Conservation (phyloP, 2,113 vertebrate species). For the Psilopogon haemacephalus region DNA sequence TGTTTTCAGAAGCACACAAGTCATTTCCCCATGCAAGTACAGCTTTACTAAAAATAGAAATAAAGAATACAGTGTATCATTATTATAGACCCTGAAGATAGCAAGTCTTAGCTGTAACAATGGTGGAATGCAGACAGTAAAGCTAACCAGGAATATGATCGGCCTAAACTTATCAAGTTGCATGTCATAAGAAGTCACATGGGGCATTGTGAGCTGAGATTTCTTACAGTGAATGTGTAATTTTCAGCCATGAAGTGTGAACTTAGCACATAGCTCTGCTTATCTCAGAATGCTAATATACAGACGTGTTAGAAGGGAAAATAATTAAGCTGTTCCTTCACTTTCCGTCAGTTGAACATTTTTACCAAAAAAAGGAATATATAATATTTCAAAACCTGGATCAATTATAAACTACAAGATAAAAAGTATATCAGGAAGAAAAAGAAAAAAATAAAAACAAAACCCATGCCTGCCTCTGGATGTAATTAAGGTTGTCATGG, state of each 20-base stretch:
- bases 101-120: neutral
- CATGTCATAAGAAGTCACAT: neutral
- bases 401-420: neutral
- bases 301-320: neutral
- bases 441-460: neutral
- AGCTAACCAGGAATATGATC: neutral
- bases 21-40: neutral
- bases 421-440: slow-evolving; percentile 2
- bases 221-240: neutral
- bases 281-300: neutral
- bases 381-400: neutral
- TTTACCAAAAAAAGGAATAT: neutral
- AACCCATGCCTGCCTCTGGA: neutral
- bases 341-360: neutral
- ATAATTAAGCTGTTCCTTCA: neutral
- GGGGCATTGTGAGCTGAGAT: neutral
- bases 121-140: neutral
- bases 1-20: neutral
- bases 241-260: slow-evolving; percentile 11
- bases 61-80: neutral
- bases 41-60: slow-evolving; percentile 1
- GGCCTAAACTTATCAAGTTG: neutral
- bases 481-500: slow-evolving; percentile 36
- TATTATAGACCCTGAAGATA: neutral
- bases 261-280: neutral